phyloP scores from a whole-genome alignment of 1,140 invertebrate genomes.

The Caenorhabditis briggsae region DNA sequence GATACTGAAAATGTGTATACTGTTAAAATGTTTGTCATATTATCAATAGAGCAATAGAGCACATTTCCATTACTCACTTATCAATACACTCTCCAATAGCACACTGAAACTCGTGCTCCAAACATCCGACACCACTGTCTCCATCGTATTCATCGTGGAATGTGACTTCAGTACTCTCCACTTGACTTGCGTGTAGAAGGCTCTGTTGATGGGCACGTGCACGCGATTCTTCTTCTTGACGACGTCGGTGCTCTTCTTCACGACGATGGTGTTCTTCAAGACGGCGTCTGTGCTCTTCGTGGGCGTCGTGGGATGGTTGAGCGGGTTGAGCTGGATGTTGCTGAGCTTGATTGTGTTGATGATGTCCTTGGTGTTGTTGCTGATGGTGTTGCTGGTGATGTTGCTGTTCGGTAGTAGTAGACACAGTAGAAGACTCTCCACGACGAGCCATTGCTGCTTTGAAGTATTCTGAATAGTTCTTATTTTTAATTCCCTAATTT shows the following conservation, averaged over 20 bases:
- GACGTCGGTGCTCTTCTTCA: conserved; percentile 58
- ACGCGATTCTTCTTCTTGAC: conserved; percentile 60
- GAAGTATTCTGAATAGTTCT: conserved; percentile 67
- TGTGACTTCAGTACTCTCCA: conserved; percentile 57
- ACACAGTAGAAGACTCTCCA: neutral
- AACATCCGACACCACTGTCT: conserved; percentile 73
- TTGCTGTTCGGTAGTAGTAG: conserved; percentile 26
- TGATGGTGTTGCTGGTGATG: neutral
- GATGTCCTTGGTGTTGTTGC: conserved; percentile 7
- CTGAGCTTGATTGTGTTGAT: neutral
- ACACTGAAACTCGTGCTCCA: conserved; percentile 78
- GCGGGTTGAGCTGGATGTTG: conserved; percentile 22
- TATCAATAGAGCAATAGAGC: no score
- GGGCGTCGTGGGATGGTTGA: neutral
- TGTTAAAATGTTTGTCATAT: no score
- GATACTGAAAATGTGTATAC: no score
- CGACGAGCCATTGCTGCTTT: conserved; percentile 64
- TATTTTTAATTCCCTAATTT: neutral
- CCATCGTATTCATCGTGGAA: conserved; percentile 65
- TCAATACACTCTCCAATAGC: conserved; percentile 78
- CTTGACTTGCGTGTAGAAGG: conserved; percentile 11
- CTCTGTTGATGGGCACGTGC: conserved; percentile 29
- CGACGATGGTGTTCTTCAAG: conserved; percentile 51
- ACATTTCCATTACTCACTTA: neutral
- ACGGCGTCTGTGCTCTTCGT: conserved; percentile 10